Evolutionary conservation across 1,140 invertebrate genomes (phyloP).

Genomic region (Drosophila parabipectinata): DNA sequence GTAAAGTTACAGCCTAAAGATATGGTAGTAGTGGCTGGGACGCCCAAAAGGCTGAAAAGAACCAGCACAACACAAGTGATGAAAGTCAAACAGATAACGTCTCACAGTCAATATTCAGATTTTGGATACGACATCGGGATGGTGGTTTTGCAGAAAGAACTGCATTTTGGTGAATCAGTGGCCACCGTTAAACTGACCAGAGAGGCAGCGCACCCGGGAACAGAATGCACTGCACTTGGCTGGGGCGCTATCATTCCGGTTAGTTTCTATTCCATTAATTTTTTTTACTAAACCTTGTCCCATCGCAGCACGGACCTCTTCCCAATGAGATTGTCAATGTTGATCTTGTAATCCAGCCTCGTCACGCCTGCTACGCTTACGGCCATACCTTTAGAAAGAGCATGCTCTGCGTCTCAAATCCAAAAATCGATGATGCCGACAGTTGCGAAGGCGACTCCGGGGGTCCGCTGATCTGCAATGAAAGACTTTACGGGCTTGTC

Average conservation of each 20-base stretch:
- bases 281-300: neutral
- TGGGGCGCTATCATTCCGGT: neutral
- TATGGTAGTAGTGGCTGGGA: neutral
- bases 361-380: neutral
- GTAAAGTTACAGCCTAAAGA: neutral
- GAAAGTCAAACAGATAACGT: too few relatives aligned
- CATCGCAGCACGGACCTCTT: neutral
- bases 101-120: too few relatives aligned
- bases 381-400: neutral
- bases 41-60: neutral
- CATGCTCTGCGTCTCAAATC: neutral
- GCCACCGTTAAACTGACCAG: too few relatives aligned
- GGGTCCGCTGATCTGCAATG: neutral
- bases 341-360: neutral
- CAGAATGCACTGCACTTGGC: neutral
- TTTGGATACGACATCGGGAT: too few relatives aligned
- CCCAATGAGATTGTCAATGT: neutral
- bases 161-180: too few relatives aligned
- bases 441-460: neutral
- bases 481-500: neutral
- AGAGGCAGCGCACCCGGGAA: too few relatives aligned
- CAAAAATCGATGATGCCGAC: neutral
- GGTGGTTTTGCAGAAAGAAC: too few relatives aligned
- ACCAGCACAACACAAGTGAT: neutral
- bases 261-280: too few relatives aligned